A percentile compares a stretch with the other conserved stretches of the same genome.
Conservation (phyloP, 2,113 vertebrate genomes). For the Pongo pygmaeus region DNA sequence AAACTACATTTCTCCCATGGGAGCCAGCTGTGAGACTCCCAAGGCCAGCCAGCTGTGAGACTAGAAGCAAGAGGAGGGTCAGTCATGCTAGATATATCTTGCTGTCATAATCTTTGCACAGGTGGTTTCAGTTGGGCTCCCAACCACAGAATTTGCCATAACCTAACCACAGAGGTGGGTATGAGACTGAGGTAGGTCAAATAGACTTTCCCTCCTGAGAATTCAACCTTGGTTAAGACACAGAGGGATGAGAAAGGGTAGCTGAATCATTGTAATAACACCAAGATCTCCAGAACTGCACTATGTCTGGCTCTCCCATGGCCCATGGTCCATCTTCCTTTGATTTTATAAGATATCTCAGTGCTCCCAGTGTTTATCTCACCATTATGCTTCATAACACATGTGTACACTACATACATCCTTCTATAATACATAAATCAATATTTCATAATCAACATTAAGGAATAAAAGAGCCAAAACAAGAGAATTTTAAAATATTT, state of each 20-base stretch:
- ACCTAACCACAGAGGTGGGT: not conserved
- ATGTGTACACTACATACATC: accelerated
- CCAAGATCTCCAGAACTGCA: not conserved
- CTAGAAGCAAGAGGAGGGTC: too few species aligned
- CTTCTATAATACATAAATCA: not conserved
- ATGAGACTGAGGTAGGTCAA: not conserved
- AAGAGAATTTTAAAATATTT: not conserved
- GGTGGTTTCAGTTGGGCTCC: too few species aligned
- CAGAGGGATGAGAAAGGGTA: not conserved
- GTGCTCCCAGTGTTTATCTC: not conserved
- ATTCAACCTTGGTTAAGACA: not conserved
- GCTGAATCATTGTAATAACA: not conserved
- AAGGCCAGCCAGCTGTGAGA: too few species aligned
- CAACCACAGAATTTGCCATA: too few species aligned
- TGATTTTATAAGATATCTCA: not conserved
- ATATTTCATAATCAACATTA: not conserved
- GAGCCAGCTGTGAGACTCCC: too few species aligned
- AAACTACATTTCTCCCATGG: too few species aligned
- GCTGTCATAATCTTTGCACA: too few species aligned
- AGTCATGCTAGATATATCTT: too few species aligned
- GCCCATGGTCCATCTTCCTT: not conserved
- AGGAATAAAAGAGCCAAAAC: not conserved
- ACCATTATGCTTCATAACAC: not conserved
- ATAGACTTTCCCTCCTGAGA: not conserved
- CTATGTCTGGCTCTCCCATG: not conserved